phyloP scores from a whole-genome alignment of 1,140 invertebrate species.

The Ips nitidus region DNA sequence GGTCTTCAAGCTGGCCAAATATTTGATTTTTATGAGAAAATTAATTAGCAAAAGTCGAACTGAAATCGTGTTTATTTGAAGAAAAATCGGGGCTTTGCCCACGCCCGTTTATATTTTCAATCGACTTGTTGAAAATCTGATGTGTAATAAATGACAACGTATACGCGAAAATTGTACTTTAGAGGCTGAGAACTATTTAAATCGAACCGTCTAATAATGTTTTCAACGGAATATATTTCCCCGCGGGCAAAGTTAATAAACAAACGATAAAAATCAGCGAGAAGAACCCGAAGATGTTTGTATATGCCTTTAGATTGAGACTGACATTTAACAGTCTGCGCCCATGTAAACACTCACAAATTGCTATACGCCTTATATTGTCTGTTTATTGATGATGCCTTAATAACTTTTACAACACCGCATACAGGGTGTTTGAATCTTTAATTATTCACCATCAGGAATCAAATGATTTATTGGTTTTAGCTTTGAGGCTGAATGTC shows the following conservation, averaged over 20 bases:
- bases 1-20: slow-evolving; percentile 12
- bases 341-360: slow-evolving; percentile 30
- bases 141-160: slow-evolving; percentile 24
- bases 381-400: slow-evolving; percentile 26
- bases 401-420: slow-evolving; percentile 14
- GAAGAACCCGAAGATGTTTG: slow-evolving; percentile 33
- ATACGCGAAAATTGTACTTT: slow-evolving; percentile 22
- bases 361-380: slow-evolving; percentile 21
- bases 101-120: slow-evolving; percentile 21
- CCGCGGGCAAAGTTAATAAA: slow-evolving; percentile 29
- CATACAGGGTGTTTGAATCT: too few relatives aligned
- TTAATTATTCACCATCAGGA: too few relatives aligned
- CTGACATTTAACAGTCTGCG: slow-evolving; percentile 33
- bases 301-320: slow-evolving; percentile 35
- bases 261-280: slow-evolving; percentile 36
- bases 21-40: slow-evolving; percentile 32
- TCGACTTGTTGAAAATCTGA: slow-evolving; percentile 26
- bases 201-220: slow-evolving; percentile 35
- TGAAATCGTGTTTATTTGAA: slow-evolving; percentile 32
- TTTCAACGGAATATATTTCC: slow-evolving; percentile 36
- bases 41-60: slow-evolving; percentile 28
- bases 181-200: slow-evolving; percentile 32
- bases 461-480: too few relatives aligned
- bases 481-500: slow-evolving; percentile 40
- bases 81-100: slow-evolving; percentile 24